Conservation (phyloP, 2,797 vertebrate species). For the Hemibagrus guttatus region DNA sequence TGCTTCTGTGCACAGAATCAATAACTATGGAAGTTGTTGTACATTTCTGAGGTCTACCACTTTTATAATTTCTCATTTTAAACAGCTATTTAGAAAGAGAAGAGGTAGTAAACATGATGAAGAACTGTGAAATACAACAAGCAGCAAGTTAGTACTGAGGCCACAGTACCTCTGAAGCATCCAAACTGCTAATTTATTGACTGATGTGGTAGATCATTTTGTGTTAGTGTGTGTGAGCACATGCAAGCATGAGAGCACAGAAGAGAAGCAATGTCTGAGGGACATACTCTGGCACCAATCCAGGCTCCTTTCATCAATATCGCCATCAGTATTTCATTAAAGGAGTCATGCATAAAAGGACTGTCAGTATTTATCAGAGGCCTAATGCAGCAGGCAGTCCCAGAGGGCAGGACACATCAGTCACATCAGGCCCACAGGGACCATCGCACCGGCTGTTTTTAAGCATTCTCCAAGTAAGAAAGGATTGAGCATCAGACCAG, state of each 20-base stretch:
- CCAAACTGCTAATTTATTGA: slow-evolving; percentile 27
- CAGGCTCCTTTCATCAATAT: slow-evolving; percentile 68
- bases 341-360: slow-evolving; percentile 67
- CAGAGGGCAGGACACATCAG: slow-evolving; percentile 43
- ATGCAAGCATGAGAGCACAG: slow-evolving; percentile 28
- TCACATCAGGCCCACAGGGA: slow-evolving; percentile 33
- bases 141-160: background rate
- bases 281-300: slow-evolving; percentile 51
- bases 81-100: slow-evolving; percentile 32
- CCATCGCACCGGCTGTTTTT: slow-evolving; percentile 57
- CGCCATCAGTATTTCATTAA: slow-evolving; percentile 72
- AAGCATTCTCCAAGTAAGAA: background rate
- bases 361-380: slow-evolving; percentile 72
- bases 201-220: background rate
- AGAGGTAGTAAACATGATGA: slow-evolving; percentile 17
- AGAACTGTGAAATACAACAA: slow-evolving; percentile 20
- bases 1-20: slow-evolving; percentile 16
- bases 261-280: slow-evolving; percentile 31
- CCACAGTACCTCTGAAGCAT: background rate
- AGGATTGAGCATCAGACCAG: slow-evolving; percentile 11
- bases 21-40: background rate
- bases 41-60: slow-evolving; percentile 28
- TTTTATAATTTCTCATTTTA: slow-evolving; percentile 30
- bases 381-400: slow-evolving; percentile 75
- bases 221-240: background rate